Evolutionary conservation across 2,113 vertebrate species (phyloP).

Genomic region (Formicarius rufipectus): DNA sequence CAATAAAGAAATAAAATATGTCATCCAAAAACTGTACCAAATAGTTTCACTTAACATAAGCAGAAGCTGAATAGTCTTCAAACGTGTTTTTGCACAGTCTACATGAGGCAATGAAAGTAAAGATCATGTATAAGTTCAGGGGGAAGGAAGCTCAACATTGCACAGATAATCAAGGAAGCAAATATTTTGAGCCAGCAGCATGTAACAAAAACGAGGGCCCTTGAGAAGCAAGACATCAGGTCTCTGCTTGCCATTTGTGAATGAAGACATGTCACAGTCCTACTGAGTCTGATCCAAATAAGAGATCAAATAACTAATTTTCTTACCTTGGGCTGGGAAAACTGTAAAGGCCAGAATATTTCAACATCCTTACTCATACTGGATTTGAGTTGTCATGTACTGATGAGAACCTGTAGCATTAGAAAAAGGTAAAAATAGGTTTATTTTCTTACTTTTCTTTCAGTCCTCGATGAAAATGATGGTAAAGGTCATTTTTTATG

Average conservation of each 20-base stretch:
- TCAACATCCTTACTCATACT: neutral
- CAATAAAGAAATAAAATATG: neutral
- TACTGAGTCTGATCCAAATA: slow-evolving; percentile 22
- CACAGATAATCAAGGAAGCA: neutral
- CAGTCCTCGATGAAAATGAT: neutral
- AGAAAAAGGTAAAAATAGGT: neutral
- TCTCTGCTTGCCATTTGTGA: slow-evolving; percentile 16
- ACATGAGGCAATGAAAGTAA: neutral
- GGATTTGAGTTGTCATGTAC: neutral
- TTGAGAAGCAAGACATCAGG: neutral
- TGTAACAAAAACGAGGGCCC: neutral
- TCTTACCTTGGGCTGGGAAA: neutral
- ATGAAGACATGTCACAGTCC: neutral
- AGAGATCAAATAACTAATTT: slow-evolving; percentile 9
- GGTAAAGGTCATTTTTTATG: neutral
- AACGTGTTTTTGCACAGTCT: neutral
- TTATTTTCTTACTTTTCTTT: neutral
- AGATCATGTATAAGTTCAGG: neutral
- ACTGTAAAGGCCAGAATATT: neutral
- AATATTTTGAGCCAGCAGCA: slow-evolving; percentile 18
- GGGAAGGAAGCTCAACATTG: neutral
- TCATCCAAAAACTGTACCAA: neutral
- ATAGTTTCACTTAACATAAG: neutral
- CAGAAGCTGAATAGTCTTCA: neutral
- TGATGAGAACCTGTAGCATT: neutral